Percentiles rank a stretch among this genome's conserved stretches.
These are phyloP conservation scores for Danio albolineatus DNA, from an alignment of 2,797 vertebrate species.

Conservation along the genomic window DNA sequence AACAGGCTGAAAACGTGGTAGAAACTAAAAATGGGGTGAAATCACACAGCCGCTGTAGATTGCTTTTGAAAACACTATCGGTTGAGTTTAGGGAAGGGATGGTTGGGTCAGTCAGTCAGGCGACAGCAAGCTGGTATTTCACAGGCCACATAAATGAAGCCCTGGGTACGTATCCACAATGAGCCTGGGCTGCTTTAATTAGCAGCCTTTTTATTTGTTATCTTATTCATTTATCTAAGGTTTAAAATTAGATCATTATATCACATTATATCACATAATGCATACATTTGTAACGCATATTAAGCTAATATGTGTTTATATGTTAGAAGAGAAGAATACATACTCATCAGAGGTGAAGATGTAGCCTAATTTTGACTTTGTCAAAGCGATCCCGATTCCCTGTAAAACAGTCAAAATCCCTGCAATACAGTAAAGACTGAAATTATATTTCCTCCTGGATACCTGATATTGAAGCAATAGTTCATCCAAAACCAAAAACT, in stretches of 20 bases:
- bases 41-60: too few relatives aligned
- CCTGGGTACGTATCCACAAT: too few relatives aligned
- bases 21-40: too few relatives aligned
- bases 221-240: neutral
- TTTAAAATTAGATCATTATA: neutral
- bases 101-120: too few relatives aligned
- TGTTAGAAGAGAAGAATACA: conserved; percentile 66
- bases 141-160: too few relatives aligned
- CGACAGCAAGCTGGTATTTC: too few relatives aligned
- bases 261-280: neutral
- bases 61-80: too few relatives aligned
- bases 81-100: too few relatives aligned
- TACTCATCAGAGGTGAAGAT: conserved; percentile 88
- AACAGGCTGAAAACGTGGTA: too few relatives aligned
- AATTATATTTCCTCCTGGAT: neutral
- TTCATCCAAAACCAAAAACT: neutral
- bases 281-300: neutral
- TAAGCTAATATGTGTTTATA: neutral
- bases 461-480: neutral
- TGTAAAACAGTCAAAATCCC: conserved; percentile 74
- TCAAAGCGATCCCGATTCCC: conserved; percentile 61
- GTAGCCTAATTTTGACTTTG: conserved; percentile 77
- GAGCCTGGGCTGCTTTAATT: too few relatives aligned
- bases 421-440: conserved; percentile 58
- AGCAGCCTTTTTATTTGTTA: neutral